Conservation (phyloP, 1,140 invertebrate genomes). For the Wiebesia pumilae region DNA sequence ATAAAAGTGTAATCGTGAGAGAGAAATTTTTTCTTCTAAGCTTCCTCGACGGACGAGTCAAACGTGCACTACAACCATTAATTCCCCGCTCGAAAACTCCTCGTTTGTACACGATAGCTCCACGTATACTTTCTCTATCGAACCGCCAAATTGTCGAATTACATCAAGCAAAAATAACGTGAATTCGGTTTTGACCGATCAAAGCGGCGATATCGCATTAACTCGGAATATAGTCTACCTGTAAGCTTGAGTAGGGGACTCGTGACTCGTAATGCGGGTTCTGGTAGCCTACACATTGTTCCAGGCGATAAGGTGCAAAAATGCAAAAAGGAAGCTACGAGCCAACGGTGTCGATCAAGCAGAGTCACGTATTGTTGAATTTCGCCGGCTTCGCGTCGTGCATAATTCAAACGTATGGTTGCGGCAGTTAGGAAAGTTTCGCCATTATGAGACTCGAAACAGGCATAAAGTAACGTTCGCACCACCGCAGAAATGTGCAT, state of each 20-base stretch:
- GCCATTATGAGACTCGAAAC: conserved; percentile 59
- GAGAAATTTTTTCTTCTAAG: too few relatives aligned
- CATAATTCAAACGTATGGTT: conserved; percentile 56
- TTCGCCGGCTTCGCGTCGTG: conserved; percentile 47
- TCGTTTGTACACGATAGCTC: too few relatives aligned
- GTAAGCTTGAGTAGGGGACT: too few relatives aligned
- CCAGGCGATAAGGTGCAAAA: not conserved
- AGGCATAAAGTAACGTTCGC: conserved; percentile 61
- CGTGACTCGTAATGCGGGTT: not conserved
- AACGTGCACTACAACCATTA: too few relatives aligned
- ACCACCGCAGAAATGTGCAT: conserved; percentile 53
- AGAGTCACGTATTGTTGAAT: conserved; percentile 56
- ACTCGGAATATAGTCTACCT: not conserved
- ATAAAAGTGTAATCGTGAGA: too few relatives aligned
- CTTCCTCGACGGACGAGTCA: too few relatives aligned
- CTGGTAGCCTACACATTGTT: not conserved
- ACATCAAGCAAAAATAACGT: too few relatives aligned
- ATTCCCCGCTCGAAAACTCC: too few relatives aligned
- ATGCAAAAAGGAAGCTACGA: not conserved
- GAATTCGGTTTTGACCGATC: not conserved
- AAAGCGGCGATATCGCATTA: not conserved
- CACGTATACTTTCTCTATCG: too few relatives aligned
- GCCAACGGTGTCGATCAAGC: conserved; percentile 33
- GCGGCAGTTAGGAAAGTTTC: conserved; percentile 56
- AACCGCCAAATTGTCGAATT: too few relatives aligned